Conservation (phyloP, 35 echinoderm and acorn worm genomes). For the Ophioderma brevispina region DNA sequence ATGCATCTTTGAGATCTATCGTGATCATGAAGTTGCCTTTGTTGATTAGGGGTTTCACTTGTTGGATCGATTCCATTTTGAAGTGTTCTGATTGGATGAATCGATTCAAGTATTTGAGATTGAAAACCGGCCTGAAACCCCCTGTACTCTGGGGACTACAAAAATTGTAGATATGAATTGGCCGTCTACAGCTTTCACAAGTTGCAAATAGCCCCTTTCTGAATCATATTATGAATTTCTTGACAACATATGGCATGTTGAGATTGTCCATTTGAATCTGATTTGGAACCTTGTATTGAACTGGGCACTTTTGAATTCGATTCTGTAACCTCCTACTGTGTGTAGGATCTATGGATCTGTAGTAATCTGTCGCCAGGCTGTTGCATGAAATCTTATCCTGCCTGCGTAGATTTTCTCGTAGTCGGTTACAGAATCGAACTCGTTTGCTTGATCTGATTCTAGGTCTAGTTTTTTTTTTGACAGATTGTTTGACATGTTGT, state of each 20-base stretch:
- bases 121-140: slow-evolving; percentile 19
- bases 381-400: background rate
- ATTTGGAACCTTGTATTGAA: slow-evolving; percentile 13
- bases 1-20: slow-evolving; percentile 50
- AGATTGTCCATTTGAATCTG: background rate
- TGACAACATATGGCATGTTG: background rate
- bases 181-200: background rate
- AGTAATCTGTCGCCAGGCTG: slow-evolving; percentile 24
- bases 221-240: slow-evolving; percentile 18
- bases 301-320: slow-evolving; percentile 2
- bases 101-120: slow-evolving; percentile 23
- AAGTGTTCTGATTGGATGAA: slow-evolving; percentile 20
- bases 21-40: slow-evolving; percentile 8
- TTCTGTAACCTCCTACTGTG: slow-evolving; percentile 37
- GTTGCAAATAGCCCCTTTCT: background rate
- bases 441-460: background rate
- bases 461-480: background rate
- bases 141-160: slow-evolving; percentile 21
- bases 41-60: background rate
- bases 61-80: slow-evolving; percentile 38
- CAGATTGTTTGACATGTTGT: background rate
- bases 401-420: background rate
- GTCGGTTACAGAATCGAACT: background rate
- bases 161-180: slow-evolving; percentile 51
- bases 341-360: slow-evolving; percentile 38